Evolutionary conservation across 2,113 vertebrate species (phyloP).

Genomic region (Budorcas taxicolor): DNA sequence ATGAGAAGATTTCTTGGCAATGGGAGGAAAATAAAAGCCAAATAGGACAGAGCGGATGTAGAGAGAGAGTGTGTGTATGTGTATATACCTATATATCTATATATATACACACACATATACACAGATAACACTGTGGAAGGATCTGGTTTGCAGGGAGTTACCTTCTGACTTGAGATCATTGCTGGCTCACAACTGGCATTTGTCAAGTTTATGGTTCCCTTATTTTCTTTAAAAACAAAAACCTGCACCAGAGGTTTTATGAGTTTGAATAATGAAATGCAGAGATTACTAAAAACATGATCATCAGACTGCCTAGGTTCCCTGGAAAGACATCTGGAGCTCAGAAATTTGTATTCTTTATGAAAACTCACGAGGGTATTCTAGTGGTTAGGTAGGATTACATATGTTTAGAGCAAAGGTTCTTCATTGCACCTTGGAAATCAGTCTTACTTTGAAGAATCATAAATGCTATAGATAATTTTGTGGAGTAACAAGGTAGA

Average conservation of each 20-base stretch:
- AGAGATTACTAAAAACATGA: neutral
- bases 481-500: neutral
- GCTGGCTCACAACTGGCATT: neutral
- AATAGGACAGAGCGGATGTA: neutral
- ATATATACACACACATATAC: neutral
- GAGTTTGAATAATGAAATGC: neutral
- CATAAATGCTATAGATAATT: neutral
- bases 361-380: neutral
- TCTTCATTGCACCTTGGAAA: neutral
- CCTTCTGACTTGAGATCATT: neutral
- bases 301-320: neutral
- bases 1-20: neutral
- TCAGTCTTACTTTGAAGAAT: neutral
- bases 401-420: neutral
- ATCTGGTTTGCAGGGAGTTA: neutral
- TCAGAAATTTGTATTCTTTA: neutral
- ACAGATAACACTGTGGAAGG: neutral
- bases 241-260: neutral
- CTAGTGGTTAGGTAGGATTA: neutral
- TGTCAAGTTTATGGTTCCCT: neutral
- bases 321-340: neutral
- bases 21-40: neutral
- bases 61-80: neutral
- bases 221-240: neutral
- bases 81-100: neutral